A percentile compares a stretch with the other conserved stretches of the same genome.
Conservation (phyloP, 1,140 invertebrate genomes). For the Microplitis mediator region DNA sequence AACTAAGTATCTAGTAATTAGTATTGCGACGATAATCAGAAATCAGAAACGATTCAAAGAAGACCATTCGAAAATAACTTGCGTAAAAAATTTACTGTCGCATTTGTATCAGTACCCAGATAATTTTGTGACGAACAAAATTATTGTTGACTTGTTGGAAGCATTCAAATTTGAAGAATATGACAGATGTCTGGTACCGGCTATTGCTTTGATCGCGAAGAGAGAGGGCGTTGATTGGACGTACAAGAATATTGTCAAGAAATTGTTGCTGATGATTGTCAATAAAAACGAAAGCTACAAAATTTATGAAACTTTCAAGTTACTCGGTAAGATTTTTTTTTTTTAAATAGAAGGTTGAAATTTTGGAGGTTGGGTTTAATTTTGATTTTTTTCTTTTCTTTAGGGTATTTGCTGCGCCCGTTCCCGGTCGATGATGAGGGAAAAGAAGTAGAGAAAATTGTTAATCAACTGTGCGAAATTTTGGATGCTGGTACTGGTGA, state of each 20-base stretch:
- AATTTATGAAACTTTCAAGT: slow-evolving; percentile 41
- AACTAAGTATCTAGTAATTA: too few relatives aligned
- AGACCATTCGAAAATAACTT: background rate
- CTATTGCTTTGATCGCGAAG: slow-evolving; percentile 51
- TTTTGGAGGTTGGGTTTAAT: background rate
- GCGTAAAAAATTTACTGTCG: too few relatives aligned
- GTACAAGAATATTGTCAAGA: slow-evolving; percentile 46
- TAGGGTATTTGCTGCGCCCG: slow-evolving; percentile 46
- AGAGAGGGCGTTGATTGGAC: slow-evolving; percentile 44
- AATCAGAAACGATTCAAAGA: background rate
- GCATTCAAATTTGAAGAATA: slow-evolving; percentile 39
- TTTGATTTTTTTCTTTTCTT: slow-evolving; percentile 23
- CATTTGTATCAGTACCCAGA: slow-evolving; percentile 42
- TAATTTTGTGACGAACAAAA: slow-evolving; percentile 12
- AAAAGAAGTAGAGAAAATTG: slow-evolving; percentile 37
- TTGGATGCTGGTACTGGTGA: slow-evolving; percentile 45
- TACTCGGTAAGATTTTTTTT: slow-evolving; percentile 42
- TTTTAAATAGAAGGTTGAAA: background rate
- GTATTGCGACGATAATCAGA: too few relatives aligned
- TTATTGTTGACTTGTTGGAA: slow-evolving; percentile 37
- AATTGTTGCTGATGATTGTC: slow-evolving; percentile 47
- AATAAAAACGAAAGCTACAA: slow-evolving; percentile 39
- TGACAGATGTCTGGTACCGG: slow-evolving; percentile 34
- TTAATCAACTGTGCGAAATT: slow-evolving; percentile 47
- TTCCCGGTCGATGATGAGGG: slow-evolving; percentile 39